Percentiles rank a stretch among this genome's conserved stretches.
phyloP scores from a whole-genome alignment of 2,888 invertebrate genomes.

The Mythimna impura region DNA sequence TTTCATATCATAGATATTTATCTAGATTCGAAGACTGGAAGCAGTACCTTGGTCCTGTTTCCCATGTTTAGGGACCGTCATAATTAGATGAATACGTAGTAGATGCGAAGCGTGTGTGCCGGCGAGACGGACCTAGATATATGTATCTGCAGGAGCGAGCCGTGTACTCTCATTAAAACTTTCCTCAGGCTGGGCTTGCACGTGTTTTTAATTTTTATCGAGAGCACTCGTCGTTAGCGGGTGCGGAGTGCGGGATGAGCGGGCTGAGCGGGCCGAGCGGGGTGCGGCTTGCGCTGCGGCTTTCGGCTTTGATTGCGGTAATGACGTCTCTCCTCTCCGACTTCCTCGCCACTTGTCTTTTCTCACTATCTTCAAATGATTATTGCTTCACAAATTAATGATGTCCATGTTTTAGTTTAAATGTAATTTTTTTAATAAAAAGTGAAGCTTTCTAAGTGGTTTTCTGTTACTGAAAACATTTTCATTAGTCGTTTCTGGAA shows the following conservation, averaged over 20 bases:
- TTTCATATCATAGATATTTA: not conserved
- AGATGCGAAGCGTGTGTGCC: slow-evolving; percentile 29
- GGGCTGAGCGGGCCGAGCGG: slow-evolving; percentile 35
- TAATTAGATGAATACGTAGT: slow-evolving; percentile 58
- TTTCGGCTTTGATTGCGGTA: slow-evolving; percentile 89
- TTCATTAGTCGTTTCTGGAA: slow-evolving; percentile 22
- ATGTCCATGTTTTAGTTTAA: slow-evolving; percentile 77
- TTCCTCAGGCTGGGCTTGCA: slow-evolving; percentile 89
- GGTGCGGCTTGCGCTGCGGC: slow-evolving; percentile 78
- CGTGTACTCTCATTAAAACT: slow-evolving; percentile 90
- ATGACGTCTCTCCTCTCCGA: slow-evolving; percentile 87
- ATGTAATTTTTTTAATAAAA: slow-evolving; percentile 56
- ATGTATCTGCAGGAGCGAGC: slow-evolving; percentile 75
- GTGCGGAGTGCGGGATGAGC: slow-evolving; percentile 44
- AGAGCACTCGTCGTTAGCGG: slow-evolving; percentile 89
- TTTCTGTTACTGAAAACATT: slow-evolving; percentile 24
- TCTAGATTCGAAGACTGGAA: not conserved
- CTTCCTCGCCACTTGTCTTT: slow-evolving; percentile 79
- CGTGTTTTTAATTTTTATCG: slow-evolving; percentile 91
- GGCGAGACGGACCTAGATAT: slow-evolving; percentile 45
- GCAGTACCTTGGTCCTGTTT: not conserved
- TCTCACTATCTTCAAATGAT: slow-evolving; percentile 86
- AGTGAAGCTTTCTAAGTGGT: slow-evolving; percentile 31
- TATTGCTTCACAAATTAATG: slow-evolving; percentile 85
- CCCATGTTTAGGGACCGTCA: slow-evolving; percentile 35